A percentile compares a stretch with the other conserved stretches of the same genome.
Evolutionary conservation across 37 sponge, comb jelly and placozoan species (phyloP).

Genomic region (Crambe crambe): DNA sequence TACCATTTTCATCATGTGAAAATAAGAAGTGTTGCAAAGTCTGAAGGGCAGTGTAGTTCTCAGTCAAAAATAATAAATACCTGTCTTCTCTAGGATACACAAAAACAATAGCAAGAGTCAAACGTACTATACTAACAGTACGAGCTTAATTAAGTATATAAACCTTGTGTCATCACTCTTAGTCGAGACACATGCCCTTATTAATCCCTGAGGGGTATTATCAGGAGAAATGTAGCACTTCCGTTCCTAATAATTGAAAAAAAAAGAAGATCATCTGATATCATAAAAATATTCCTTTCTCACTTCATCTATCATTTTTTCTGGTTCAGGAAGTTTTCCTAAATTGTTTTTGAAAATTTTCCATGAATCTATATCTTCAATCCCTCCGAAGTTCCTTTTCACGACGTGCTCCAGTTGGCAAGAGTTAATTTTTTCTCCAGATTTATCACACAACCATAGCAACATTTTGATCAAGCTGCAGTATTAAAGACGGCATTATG

Average conservation of each 20-base stretch:
- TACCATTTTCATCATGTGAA: not conserved
- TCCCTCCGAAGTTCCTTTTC: constrained; percentile 52
- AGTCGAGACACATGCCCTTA: constrained; percentile 22
- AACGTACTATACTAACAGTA: too few relatives aligned
- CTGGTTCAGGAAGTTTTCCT: not conserved
- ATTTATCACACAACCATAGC: constrained; percentile 32
- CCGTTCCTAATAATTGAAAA: too few relatives aligned
- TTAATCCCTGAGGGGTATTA: constrained; percentile 34
- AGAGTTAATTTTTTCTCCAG: not conserved
- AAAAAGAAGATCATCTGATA: too few relatives aligned
- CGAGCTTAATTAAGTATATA: too few relatives aligned
- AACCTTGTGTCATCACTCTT: constrained; percentile 24
- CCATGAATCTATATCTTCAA: not conserved
- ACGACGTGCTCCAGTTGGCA: constrained; percentile 46
- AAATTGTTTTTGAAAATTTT: not conserved
- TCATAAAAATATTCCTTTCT: too few relatives aligned
- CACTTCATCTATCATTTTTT: not conserved
- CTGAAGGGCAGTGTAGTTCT: constrained; percentile 75
- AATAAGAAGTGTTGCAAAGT: constrained; percentile 44
- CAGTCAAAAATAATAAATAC: constrained; percentile 76
- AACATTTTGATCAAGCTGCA: constrained; percentile 79
- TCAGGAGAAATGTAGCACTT: too few relatives aligned
- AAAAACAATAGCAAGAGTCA: too few relatives aligned
- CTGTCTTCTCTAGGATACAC: constrained; percentile 63
- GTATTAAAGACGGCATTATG: not conserved